phyloP scores from a whole-genome alignment of 2,113 vertebrate species.

The Brachyhypopomus gauderio region DNA sequence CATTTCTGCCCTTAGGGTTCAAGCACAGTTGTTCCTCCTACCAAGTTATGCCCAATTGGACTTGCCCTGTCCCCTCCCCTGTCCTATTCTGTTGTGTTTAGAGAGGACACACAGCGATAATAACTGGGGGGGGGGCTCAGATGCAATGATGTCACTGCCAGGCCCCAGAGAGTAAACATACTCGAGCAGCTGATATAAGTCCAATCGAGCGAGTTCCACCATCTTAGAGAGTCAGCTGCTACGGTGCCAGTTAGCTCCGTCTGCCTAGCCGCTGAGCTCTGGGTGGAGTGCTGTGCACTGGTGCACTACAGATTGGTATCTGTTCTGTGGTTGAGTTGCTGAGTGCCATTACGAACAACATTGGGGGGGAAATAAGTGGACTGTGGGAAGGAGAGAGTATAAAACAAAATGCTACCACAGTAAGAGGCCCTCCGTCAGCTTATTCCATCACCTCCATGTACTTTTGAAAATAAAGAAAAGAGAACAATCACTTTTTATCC shows the following conservation, averaged over 20 bases:
- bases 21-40: neutral
- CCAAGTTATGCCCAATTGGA: constrained; percentile 59
- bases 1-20: neutral
- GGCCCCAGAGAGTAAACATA: constrained; percentile 26
- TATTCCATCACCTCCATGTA: neutral
- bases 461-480: neutral
- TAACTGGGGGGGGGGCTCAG: constrained; percentile 38
- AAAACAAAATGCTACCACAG: constrained; percentile 3
- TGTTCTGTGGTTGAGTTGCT: constrained; percentile 3
- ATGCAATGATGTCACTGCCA: constrained; percentile 52
- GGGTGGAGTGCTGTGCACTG: constrained; percentile 24
- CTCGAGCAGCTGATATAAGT: neutral
- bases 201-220: constrained; percentile 13
- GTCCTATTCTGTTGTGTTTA: constrained; percentile 13
- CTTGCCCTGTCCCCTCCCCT: constrained; percentile 24
- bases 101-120: constrained; percentile 57
- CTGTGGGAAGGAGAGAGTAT: neutral
- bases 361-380: constrained; percentile 7
- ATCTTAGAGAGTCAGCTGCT: constrained; percentile 25
- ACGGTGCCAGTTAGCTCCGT: neutral
- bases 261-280: constrained; percentile 37
- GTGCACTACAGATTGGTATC: constrained; percentile 14
- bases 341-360: constrained; percentile 11
- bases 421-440: constrained; percentile 3
- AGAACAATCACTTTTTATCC: neutral